These are phyloP conservation scores for Corythoichthys haematopterus DNA, from an alignment of 2,113 vertebrate genomes.

Conservation along the genomic window DNA sequence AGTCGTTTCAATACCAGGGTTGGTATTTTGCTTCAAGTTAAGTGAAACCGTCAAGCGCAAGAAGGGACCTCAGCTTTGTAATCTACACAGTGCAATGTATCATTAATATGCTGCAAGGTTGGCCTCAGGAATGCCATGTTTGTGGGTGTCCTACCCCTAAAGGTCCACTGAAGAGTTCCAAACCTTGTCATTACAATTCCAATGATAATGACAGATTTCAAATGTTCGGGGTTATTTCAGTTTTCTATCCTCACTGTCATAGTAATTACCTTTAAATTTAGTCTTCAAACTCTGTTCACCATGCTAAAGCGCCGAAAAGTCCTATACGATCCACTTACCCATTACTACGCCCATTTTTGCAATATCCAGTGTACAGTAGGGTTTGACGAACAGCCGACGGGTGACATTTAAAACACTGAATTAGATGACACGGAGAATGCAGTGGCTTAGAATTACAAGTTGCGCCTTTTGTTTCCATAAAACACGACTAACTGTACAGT, in stretches of 20 bases:
- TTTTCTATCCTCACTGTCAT: slow-evolving; percentile 72
- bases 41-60: slow-evolving; percentile 57
- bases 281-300: slow-evolving; percentile 65
- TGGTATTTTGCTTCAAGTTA: slow-evolving; percentile 60
- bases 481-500: not conserved
- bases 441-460: slow-evolving; percentile 56
- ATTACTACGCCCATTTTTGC: slow-evolving; percentile 65
- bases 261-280: slow-evolving; percentile 82
- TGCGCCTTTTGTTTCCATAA: slow-evolving; percentile 13
- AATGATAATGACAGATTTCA: slow-evolving; percentile 78
- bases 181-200: slow-evolving; percentile 79
- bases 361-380: slow-evolving; percentile 38
- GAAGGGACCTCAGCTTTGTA: slow-evolving; percentile 66
- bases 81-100: slow-evolving; percentile 66
- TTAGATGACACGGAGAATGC: slow-evolving; percentile 47
- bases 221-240: slow-evolving; percentile 71
- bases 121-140: slow-evolving; percentile 72
- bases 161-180: slow-evolving; percentile 70
- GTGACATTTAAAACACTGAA: slow-evolving; percentile 37
- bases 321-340: slow-evolving; percentile 67
- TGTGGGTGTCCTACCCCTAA: slow-evolving; percentile 76
- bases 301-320: slow-evolving; percentile 50
- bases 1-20: slow-evolving; percentile 40
- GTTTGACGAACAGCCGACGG: slow-evolving; percentile 51
- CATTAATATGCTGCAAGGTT: slow-evolving; percentile 73